Evolutionary conservation across 2,113 vertebrate species (phyloP), one percentile per base, ranked within the genome.

Genomic region (Heterotis niloticus): DNA sequence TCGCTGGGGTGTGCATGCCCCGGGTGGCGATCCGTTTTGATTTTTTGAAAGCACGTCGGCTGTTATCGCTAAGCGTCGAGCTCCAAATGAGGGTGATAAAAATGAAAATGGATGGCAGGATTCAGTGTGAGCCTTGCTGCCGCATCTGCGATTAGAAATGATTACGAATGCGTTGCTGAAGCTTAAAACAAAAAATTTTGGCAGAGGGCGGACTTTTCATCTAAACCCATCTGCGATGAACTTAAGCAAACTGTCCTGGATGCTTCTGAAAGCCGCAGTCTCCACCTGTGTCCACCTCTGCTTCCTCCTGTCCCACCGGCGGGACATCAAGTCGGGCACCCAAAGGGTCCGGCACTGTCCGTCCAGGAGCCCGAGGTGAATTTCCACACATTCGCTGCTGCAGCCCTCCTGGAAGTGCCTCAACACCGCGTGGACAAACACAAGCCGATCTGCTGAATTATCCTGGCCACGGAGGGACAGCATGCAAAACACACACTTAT

Each of bases 161-260:
- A 74, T 74, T 74, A 74, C 20, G 71, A 74, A 56, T 59, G 24
- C 13, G 34, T 72, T 26, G 14, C 71, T 28, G 71, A 57, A 54
- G 54, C 26, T 74, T 74, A 57, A 74, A 57, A 26, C 54, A 57
- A 51, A n/a, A 26, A 20, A 74, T 24, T 26, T 56, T 57, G 57
- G 18, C 51, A 57, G 71, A 7, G 23, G 2, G n/a, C 20, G 51
- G 34, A 52, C 34, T 44, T 44, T 44, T 44, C 7, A 44, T 44
- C 34, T 44, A 44, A n/a, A 44, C 34, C 34, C 34, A 44, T 44
- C 34, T 44, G 34, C 34, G 34, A 44, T 7, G 7, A 44, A 44
- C 34, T 44, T 44, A 44, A 44, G 3, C 34, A 7, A 4, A 7
- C 34, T 44, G 7, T 7, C 2, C 34, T 44, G 34, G 34, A 7